Base-by-base conservation (phyloP, 1,140 invertebrate species). In the Episyrphus balteatus region DNA sequence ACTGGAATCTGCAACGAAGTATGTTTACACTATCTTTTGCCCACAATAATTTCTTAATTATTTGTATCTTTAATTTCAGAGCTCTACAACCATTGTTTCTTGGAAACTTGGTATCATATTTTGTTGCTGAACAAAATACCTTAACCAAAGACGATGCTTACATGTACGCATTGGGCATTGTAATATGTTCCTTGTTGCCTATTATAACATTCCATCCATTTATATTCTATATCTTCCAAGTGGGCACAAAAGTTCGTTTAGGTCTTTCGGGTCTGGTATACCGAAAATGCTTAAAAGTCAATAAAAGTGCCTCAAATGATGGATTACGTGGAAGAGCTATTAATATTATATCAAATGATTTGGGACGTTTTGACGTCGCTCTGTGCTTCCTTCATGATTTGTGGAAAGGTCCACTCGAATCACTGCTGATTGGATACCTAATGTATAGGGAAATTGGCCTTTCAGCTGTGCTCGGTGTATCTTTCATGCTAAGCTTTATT, bases 311-410 rank as follows among this genome's bases (percentile, higher is more conserved):
- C n/a, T 66, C 89, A 14, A 80, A 79, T 0, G 78, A 85, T 62
- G 88, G 86, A 1, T 81, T 88, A 1, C 74, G 83, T 3, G 90
- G 89, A 0, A 84, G 90, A 61, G 84, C 91, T 44, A 82, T 94
- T 1, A 95, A 93, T 66, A 72, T 94, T 1, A 66, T 93, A 43
- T 90, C 89, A 1, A 93, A 92, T 49, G 89, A 93, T 58, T 78
- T 84, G 10, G 81, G 78, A 18, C 67, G 82, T 18, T 86, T 86
- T 53, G 83, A 86, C 61, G 70, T 79, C 42, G 77, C 78, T 0
- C 70, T 77, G 1, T 70, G 80, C 47, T 80, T 83, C 58, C 53
- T 84, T 9, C 77, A 83, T 55, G 83, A 83, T 49, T 58, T 86
- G 0, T 80, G 83, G 71, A 73, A 83, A 30, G 84, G 83, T 0